Conservation (phyloP, 2,888 invertebrate genomes). For the Heliconius aoede region DNA sequence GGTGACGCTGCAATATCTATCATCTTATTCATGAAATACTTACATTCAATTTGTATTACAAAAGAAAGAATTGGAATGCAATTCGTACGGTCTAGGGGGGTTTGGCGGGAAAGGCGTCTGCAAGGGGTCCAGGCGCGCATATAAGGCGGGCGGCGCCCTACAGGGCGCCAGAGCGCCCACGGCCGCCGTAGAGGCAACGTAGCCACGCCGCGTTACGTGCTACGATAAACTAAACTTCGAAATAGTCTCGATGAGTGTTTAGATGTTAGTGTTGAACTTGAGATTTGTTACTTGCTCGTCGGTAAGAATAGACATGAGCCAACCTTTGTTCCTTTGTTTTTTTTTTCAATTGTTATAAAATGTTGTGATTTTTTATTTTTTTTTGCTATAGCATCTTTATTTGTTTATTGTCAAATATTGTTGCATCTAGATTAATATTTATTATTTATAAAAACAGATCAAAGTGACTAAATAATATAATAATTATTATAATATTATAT, state of each 20-base stretch:
- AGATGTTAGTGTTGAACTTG: constrained; percentile 40
- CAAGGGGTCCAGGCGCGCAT: constrained; percentile 51
- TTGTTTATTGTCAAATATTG: too few relatives aligned
- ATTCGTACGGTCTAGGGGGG: constrained; percentile 40
- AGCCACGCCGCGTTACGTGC: constrained; percentile 55
- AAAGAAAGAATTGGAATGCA: constrained; percentile 39
- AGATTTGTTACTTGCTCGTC: constrained; percentile 42
- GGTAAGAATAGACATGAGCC: constrained; percentile 43
- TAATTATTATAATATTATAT: too few relatives aligned
- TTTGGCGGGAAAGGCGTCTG: constrained; percentile 52
- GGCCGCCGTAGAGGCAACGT: constrained; percentile 62
- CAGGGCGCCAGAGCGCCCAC: constrained; percentile 66
- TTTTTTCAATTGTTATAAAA: neutral
- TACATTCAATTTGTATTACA: constrained; percentile 42
- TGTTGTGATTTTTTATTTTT: neutral
- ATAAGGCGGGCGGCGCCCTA: constrained; percentile 67
- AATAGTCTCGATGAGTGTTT: constrained; percentile 46
- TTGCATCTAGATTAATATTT: too few relatives aligned
- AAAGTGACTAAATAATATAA: too few relatives aligned
- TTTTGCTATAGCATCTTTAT: neutral
- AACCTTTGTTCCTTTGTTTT: constrained; percentile 1
- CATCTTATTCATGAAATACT: constrained; percentile 26
- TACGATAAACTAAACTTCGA: constrained; percentile 59
- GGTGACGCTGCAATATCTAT: constrained; percentile 31
- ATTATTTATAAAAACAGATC: too few relatives aligned